Evolutionary conservation across 2,113 vertebrate genomes (phyloP), one percentile per base, ranked within the genome.

Genomic region (Sceloporus undulatus): DNA sequence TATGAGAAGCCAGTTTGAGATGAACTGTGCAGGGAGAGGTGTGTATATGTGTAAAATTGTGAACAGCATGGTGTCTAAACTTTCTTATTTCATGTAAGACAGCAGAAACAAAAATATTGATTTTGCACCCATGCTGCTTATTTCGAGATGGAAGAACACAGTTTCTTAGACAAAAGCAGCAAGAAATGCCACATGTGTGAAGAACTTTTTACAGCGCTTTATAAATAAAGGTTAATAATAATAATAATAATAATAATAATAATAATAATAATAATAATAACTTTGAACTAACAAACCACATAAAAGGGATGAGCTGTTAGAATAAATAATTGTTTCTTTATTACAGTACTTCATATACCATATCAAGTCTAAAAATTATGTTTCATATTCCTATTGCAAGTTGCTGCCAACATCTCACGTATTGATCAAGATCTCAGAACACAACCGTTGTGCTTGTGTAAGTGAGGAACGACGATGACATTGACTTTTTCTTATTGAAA

Each of bases 271-370:
- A n/a, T n/a, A n/a, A n/a, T n/a, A n/a, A n/a, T n/a, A 73, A 16
- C 9, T 62, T 2, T 40, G 54, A 13, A 74, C 10, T 11, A 70
- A 56, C 68, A 13, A 82, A n/a, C 27, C 1, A 3, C 27, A 54
- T 65, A 9, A 1, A 87, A 3, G 66, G 7, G 14, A 79, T 3
- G 2, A 71, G 56, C 81, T 83, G 25, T 87, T 14, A 7, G 42
- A 0, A 16, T 59, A 87, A 16, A 77, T 48, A 56, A 81, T 85
- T 9, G 54, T 79, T 87, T 71, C 1, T 8, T 2, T 4, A 9
- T 89, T 84, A n/a, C n/a, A n/a, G n/a, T n/a, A 89, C 77, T 85
- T 79, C 62, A 21, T 25, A 86, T 9, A n/a, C 79, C 62, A 29
- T 38, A 85, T n/a, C 62, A 10, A 2, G 29, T 74, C 2, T 76